Evolutionary conservation across 23 tunicate genomes (phyloP).

Genomic region (Ciona savignyi): DNA sequence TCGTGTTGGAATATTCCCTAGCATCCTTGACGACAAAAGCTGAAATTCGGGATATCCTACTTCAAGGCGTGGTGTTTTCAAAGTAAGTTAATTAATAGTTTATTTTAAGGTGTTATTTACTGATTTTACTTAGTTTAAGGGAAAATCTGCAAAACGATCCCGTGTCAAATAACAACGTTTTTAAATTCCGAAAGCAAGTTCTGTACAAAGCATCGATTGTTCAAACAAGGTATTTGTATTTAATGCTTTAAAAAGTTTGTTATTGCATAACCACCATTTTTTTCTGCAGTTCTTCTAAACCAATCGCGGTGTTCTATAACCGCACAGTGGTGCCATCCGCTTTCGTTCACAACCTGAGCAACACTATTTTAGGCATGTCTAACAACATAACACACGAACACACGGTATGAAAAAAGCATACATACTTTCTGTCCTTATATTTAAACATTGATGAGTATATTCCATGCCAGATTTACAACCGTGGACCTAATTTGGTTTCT

Average conservation of each 20-base stretch:
- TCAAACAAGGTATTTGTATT: background rate
- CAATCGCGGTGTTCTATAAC: background rate
- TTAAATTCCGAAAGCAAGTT: background rate
- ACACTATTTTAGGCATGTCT: background rate
- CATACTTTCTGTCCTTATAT: no score
- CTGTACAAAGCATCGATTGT: background rate
- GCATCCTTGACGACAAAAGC: background rate
- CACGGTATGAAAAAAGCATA: no score
- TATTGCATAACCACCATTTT: background rate
- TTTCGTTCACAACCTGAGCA: background rate
- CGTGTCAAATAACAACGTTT: background rate
- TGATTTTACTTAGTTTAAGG: no score
- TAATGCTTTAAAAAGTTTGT: background rate
- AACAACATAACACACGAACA: no score
- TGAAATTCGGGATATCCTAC: background rate
- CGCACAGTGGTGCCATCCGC: background rate
- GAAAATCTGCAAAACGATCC: no score
- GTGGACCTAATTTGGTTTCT: slow-evolving; percentile 28
- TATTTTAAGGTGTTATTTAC: no score
- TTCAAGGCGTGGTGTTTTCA: background rate
- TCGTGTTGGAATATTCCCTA: background rate
- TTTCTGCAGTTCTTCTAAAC: background rate
- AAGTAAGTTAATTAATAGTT: background rate
- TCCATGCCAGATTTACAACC: slow-evolving; percentile 48
- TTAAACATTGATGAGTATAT: no score